Base-by-base conservation (phyloP, 2,113 vertebrate genomes). In the Ammospiza caudacuta region DNA sequence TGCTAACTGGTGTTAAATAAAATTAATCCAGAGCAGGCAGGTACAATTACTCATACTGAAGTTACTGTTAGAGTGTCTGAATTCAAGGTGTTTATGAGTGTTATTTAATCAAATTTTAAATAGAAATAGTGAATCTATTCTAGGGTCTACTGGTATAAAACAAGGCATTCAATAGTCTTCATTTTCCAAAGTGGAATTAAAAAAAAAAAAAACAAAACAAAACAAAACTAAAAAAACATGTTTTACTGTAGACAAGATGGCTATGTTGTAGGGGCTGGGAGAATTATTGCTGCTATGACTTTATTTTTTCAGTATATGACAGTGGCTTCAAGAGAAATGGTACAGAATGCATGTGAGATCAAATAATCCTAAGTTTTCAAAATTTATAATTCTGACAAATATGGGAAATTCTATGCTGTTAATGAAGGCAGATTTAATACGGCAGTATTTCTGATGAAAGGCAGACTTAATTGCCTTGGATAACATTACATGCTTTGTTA, bases 401-500 rank as follows among this genome's bases (percentile, higher is more conserved):
- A 0, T 31, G 16, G 57, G 83, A 62, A 72, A 59, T 72, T 33
- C 35, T 49, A 0, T 75, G 39, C 29, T 72, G 20, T 68, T 87
- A 61, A n/a, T 47, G 31, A 44, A 68, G 62, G 21, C 22, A 15
- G 33, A n/a, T 44, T 59, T 23, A 70, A 6, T 46, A 15, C 23
- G 28, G 8, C 44, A 64, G 27, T 72, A 18, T 8, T 54, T 23
- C 67, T 85, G 59, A 41, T 80, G 46, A 62, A 54, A 90, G 46
- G 44, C n/a, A 55, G 55, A 15, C 10, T 21, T 64, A 51, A 2
- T 52, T 5, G 0, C 59, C 7, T 2, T 43, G 12, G 54, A 24
- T 1, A 3, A 35, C 1, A 0, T 35, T 59, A 14, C 2, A 5
- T 39, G 31, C 5, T 3, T 83, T 67, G 12, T 33, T 61, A 5